phyloP scores from a whole-genome alignment of 2,797 vertebrate species.

The Thalassophryne amazonica region DNA sequence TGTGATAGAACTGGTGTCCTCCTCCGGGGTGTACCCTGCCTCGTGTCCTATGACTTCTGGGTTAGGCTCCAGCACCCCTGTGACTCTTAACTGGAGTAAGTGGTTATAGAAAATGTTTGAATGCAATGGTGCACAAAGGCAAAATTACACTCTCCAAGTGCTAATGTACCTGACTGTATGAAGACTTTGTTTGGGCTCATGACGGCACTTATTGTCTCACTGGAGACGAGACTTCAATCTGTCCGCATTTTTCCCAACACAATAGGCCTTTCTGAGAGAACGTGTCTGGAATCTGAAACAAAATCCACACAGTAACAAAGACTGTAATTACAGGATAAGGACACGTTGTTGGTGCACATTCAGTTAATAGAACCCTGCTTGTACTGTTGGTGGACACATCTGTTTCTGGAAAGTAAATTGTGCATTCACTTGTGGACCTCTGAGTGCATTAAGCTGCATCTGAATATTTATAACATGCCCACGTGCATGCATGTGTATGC shows the following conservation, averaged over 20 bases:
- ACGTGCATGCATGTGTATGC: no score
- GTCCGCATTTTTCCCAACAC: slow-evolving; percentile 52
- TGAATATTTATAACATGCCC: slow-evolving; percentile 63
- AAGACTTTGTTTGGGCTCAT: slow-evolving; percentile 60
- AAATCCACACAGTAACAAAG: slow-evolving; percentile 40
- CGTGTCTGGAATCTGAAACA: slow-evolving; percentile 50
- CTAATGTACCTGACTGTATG: slow-evolving; percentile 60
- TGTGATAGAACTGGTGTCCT: no score
- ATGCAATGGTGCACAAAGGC: no score
- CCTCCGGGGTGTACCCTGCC: no score
- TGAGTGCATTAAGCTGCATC: slow-evolving; percentile 38
- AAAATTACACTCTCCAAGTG: no score
- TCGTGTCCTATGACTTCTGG: no score
- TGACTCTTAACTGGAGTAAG: no score
- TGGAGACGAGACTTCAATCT: slow-evolving; percentile 55
- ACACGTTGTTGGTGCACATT: slow-evolving; percentile 7
- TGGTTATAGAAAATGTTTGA: no score
- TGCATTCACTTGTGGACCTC: slow-evolving; percentile 33
- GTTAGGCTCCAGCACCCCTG: no score
- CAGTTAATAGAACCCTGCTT: slow-evolving; percentile 5
- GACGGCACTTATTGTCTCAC: slow-evolving; percentile 44
- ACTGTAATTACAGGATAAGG: slow-evolving; percentile 51
- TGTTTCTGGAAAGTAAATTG: slow-evolving; percentile 6
- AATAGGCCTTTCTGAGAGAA: slow-evolving; percentile 40
- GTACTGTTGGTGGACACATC: not conserved